Conservation (phyloP, 2,888 invertebrate species). For the Dicranocentrus wangi region DNA sequence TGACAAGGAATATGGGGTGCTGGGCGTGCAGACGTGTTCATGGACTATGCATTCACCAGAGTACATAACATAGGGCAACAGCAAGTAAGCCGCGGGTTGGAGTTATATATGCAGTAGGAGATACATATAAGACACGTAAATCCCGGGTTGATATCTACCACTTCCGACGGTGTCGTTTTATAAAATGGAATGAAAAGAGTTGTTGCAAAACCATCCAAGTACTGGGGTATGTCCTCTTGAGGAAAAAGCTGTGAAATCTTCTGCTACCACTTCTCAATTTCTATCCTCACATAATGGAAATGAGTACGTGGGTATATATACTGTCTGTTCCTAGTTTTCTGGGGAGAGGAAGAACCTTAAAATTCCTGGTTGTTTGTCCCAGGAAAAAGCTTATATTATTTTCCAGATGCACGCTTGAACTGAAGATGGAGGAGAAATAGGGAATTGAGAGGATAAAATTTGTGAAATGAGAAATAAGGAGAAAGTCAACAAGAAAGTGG, state of each 20-base stretch:
- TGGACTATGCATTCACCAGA: slow-evolving; percentile 52
- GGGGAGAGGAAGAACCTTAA: background rate
- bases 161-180: slow-evolving; percentile 23
- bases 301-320: slow-evolving; percentile 33
- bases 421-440: slow-evolving; percentile 39
- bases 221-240: background rate
- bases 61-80: slow-evolving; percentile 30
- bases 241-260: slow-evolving; percentile 59
- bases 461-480: slow-evolving; percentile 68
- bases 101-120: too few relatives aligned
- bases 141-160: slow-evolving; percentile 56
- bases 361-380: background rate
- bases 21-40: slow-evolving; percentile 57
- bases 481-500: slow-evolving; percentile 62
- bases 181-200: slow-evolving; percentile 20
- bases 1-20: slow-evolving; percentile 40
- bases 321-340: background rate
- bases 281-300: slow-evolving; percentile 61
- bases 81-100: background rate
- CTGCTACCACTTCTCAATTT: slow-evolving; percentile 56
- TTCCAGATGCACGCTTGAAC: slow-evolving; percentile 14
- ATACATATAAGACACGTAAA: slow-evolving; percentile 49
- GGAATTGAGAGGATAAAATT: slow-evolving; percentile 62
- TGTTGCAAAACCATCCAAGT: slow-evolving; percentile 32
- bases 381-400: background rate